Conservation (phyloP, 2,113 vertebrate species). For the Odocoileus hemionus region DNA sequence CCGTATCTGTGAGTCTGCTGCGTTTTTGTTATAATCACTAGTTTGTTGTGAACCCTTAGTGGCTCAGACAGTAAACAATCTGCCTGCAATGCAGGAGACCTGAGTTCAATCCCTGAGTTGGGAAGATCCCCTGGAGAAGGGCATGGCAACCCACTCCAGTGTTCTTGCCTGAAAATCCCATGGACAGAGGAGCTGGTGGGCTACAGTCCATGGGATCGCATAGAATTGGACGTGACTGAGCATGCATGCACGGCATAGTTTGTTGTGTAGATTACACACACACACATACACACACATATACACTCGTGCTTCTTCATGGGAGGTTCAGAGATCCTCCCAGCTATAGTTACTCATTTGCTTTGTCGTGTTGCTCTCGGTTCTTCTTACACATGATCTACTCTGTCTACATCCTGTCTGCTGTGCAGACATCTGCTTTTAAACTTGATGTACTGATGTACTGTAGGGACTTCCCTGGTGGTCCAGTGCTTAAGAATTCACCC, state of each 20-base stretch:
- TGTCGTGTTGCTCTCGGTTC: fast-evolving
- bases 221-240: background rate
- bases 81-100: background rate
- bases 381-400: fast-evolving
- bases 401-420: fast-evolving
- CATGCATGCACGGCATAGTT: fast-evolving
- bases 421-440: background rate
- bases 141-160: background rate
- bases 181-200: background rate
- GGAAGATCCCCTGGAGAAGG: background rate
- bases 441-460: background rate
- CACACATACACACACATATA: background rate
- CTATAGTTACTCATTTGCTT: fast-evolving
- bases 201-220: background rate
- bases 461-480: background rate
- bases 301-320: background rate
- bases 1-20: background rate
- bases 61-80: background rate
- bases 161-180: background rate
- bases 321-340: background rate
- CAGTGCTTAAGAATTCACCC: background rate
- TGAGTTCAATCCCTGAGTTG: background rate
- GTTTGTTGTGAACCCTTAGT: background rate
- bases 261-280: background rate
- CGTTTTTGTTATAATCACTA: background rate